These are phyloP conservation scores for Parnassius orleans DNA, from an alignment of 2,888 invertebrate genomes.

Conservation along the genomic window DNA sequence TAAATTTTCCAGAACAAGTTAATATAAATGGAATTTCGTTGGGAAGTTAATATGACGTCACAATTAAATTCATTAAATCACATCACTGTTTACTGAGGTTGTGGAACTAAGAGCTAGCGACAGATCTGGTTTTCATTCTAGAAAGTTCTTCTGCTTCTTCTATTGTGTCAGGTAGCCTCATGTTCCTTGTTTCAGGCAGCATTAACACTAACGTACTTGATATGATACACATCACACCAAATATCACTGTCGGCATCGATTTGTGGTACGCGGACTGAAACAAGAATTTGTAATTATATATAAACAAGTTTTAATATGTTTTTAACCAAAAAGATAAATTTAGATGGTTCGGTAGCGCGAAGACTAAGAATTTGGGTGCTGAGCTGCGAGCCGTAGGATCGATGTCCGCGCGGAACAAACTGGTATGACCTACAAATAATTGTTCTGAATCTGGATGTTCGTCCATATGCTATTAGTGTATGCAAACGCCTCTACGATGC, in stretches of 20 bases:
- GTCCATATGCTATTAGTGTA: no score
- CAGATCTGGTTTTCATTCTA: conserved; percentile 50
- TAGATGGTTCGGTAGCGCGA: no score
- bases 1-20: background rate
- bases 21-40: background rate
- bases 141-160: conserved; percentile 83
- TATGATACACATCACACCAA: conserved; percentile 81
- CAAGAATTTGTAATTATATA: background rate
- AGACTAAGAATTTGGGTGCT: no score
- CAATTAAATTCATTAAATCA: background rate
- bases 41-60: background rate
- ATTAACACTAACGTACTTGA: conserved; percentile 83
- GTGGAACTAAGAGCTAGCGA: conserved; percentile 23
- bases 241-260: conserved; percentile 83
- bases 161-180: conserved; percentile 84
- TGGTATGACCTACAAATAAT: no score
- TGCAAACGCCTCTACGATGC: no score
- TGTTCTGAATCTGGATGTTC: no score
- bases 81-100: background rate
- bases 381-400: no score
- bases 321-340: background rate
- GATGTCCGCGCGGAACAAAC: no score
- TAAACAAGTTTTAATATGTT: background rate
- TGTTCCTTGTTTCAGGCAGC: conserved; percentile 86
- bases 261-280: conserved; percentile 62